Evolutionary conservation across 2,113 vertebrate genomes (phyloP), one percentile per base, ranked within the genome.

Genomic region (Scomber japonicus): DNA sequence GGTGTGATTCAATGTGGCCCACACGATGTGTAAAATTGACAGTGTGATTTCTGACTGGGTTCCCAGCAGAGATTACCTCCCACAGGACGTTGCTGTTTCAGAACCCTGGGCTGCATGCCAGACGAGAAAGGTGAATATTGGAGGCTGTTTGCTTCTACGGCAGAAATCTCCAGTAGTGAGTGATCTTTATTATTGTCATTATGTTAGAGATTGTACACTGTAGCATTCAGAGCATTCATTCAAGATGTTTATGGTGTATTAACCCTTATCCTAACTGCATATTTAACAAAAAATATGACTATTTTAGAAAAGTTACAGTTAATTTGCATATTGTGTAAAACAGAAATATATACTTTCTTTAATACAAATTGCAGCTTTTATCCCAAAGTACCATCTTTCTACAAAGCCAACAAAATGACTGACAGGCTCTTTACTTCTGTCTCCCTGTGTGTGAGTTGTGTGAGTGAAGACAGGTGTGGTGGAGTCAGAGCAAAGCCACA

Each of bases 1-100:
- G 59, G 63, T 71, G 81, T 82, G 67, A 84, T 71, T 84, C 75
- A 75, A 44, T 68, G 67, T 80, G 79, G 71, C 70, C 79, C 63
- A 57, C 5, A 5, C 16, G 11, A 81, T 72, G 66, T 70, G 65
- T 78, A 81, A 79, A 88, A 84, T 77, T 77, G 81, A 86, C 68
- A 78, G 84, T 60, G 64, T 85, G 79, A 85, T 76, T 87, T 88
- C 66, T 85, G 70, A 76, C 72, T 73, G 72, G 49, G 66, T 46
- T 82, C 68, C 78, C 82, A 71, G 62, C 64, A 76, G 84, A 83
- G 55, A 75, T 82, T 65, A 75, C 49, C 31, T 82, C 82, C 69
- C 65, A 75, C 57, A 35, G 65, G 76, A 75, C 44, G 2, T 68
- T 62, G 66, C 67, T 59, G 55, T 53, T 63, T 80, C 62, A 71